phyloP scores from a whole-genome alignment of 2,113 vertebrate species.

The Lamprologus ornatipinnis region DNA sequence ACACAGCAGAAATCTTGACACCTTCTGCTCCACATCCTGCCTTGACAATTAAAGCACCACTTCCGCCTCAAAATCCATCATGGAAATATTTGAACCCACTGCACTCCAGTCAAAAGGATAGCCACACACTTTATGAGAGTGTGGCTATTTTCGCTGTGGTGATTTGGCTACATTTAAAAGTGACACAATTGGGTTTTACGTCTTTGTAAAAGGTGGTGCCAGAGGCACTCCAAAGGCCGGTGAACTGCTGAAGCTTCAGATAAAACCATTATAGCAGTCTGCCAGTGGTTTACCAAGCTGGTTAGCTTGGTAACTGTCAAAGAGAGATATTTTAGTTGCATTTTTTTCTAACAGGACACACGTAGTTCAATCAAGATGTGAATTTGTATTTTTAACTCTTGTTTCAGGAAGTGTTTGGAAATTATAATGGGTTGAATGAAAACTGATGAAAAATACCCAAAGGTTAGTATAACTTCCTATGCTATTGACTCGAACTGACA shows the following conservation, averaged over 20 bases:
- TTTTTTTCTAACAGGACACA: neutral
- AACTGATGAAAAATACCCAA: neutral
- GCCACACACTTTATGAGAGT: conserved; percentile 11
- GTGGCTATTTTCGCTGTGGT: neutral
- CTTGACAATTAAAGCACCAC: conserved; percentile 80
- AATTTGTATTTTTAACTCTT: neutral
- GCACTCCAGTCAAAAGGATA: conserved; percentile 80
- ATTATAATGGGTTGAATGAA: neutral
- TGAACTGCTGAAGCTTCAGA: neutral
- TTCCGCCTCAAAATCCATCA: conserved; percentile 71
- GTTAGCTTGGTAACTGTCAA: neutral
- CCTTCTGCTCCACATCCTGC: conserved; percentile 68
- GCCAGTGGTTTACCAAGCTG: neutral
- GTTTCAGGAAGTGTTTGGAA: neutral
- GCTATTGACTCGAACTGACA: neutral
- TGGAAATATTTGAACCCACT: conserved; percentile 79
- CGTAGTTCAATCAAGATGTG: neutral
- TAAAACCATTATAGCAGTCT: neutral
- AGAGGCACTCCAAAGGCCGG: neutral
- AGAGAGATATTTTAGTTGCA: neutral
- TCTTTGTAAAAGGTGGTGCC: neutral
- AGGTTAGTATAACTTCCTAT: neutral
- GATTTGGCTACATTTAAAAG: neutral
- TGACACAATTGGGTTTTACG: neutral
- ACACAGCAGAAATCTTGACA: conserved; percentile 76